phyloP scores from a whole-genome alignment of 2,113 vertebrate genomes.

The Spea multiplicata region DNA sequence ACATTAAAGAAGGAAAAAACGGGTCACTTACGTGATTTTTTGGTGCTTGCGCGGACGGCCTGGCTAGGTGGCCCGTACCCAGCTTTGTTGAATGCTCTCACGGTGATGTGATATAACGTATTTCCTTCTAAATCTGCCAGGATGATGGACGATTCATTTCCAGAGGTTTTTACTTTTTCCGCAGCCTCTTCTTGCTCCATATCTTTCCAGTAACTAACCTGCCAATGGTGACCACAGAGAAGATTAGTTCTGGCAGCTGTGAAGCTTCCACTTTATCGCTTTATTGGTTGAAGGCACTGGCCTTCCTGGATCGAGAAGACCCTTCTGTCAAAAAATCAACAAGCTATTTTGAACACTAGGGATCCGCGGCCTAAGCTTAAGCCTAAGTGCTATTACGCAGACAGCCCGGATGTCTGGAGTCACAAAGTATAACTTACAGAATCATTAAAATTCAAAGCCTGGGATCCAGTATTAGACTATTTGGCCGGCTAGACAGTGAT shows the following conservation, averaged over 20 bases:
- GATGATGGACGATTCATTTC: slow-evolving; percentile 83
- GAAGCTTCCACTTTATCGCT: slow-evolving; percentile 33
- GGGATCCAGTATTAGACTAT: neutral
- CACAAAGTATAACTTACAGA: neutral
- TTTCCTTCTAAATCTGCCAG: slow-evolving; percentile 87
- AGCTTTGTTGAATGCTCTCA: slow-evolving; percentile 89
- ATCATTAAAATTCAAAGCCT: neutral
- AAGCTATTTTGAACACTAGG: neutral
- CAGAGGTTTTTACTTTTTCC: slow-evolving; percentile 77
- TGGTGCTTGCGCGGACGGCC: slow-evolving; percentile 74
- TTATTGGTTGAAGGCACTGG: slow-evolving; percentile 9
- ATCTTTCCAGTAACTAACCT: slow-evolving; percentile 92
- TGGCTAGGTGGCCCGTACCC: slow-evolving; percentile 85
- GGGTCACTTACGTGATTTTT: slow-evolving; percentile 82
- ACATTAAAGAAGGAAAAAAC: slow-evolving; percentile 25
- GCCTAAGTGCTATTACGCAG: neutral
- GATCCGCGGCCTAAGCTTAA: slow-evolving; percentile 10
- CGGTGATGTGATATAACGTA: slow-evolving; percentile 80
- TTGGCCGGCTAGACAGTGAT: neutral
- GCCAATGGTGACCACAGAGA: slow-evolving; percentile 51
- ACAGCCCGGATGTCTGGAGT: neutral
- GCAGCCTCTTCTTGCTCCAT: slow-evolving; percentile 80
- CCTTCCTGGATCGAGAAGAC: slow-evolving; percentile 1
- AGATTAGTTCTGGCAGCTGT: slow-evolving; percentile 48
- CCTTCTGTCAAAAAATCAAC: slow-evolving; percentile 18